Percentiles rank a stretch among this genome's conserved stretches.
phyloP scores from a whole-genome alignment of 2,888 invertebrate species.

The Pharmacophagus antenor region DNA sequence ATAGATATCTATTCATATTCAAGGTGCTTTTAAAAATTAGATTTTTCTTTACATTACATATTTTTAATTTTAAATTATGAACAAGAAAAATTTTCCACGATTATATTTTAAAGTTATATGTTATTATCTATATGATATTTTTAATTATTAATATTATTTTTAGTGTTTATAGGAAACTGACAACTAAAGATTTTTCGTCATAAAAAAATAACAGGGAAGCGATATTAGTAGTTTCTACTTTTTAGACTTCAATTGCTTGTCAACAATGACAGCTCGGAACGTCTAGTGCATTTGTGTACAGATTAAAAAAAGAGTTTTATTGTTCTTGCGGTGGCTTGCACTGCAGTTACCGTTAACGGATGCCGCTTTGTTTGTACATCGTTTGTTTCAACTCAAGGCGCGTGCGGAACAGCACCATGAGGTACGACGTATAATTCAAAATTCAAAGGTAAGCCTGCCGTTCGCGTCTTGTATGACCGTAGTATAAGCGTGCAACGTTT shows the following conservation, averaged over 20 bases:
- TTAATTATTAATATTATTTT: too few species aligned
- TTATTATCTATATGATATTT: too few species aligned
- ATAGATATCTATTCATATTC: too few species aligned
- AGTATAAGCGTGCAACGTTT: background rate
- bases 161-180: too few species aligned
- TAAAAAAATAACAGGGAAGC: too few species aligned
- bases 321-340: constrained; percentile 12
- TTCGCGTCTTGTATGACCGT: constrained; percentile 7
- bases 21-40: too few species aligned
- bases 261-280: background rate
- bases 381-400: constrained; percentile 23
- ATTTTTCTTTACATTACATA: too few species aligned
- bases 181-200: too few species aligned
- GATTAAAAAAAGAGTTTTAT: constrained; percentile 8
- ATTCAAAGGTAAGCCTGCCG: constrained; percentile 17
- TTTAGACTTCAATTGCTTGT: background rate
- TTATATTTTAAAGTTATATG: too few species aligned
- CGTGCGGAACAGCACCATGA: constrained; percentile 16
- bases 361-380: constrained; percentile 24
- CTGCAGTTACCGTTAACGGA: constrained; percentile 6
- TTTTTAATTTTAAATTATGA: too few species aligned
- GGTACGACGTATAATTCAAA: constrained; percentile 14
- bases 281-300: background rate
- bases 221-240: background rate
- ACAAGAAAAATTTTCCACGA: too few species aligned